Evolutionary conservation across 2,888 invertebrate genomes (phyloP), one percentile per base, ranked within the genome.

Genomic region (Rhamphomyia laevipes): DNA sequence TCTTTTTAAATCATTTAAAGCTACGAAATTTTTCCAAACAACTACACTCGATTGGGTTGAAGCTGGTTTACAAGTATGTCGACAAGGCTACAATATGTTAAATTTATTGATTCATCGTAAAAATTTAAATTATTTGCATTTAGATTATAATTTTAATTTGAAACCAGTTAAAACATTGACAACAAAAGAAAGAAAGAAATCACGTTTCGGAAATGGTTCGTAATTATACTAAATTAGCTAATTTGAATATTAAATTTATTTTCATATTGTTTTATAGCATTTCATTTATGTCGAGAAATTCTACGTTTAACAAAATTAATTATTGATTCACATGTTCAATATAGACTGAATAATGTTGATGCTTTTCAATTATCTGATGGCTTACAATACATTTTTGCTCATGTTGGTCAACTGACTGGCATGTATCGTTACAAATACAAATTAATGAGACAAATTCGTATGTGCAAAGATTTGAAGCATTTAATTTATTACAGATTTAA

Each of bases 391-490:
- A 93, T 99, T 54, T 99, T 99, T 69, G 94, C 99, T 1, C 99
- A 99, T 64, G 97, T 99, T 10, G 99, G 99, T 1, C 99, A 99
- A 68, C 74, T 99, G 51, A 99, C 99, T 0, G 99, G 99, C 67
- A 99, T 99, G 99, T 99, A 99, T 74, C 80, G 99, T 27, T 97
- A 97, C 76, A 94, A 94, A 64, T 97, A 97, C 74, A 97, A 97
- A 70, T 76, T 97, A 48, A 97, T 97, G 96, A 78, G 94, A 63
- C 97, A 97, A 73, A 97, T 99, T 59, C 77, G 99, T 46, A 99
- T 99, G 99, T 99, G 99, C 77, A 99, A 99, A 72, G 99, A 99
- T 74, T 74, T 99, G 59, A 99, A 99, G 66, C 99, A 99, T 78
- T 75, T 99, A 57, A 93, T 99, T 61, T 99, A 99, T 73, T 99